Base-by-base conservation (phyloP, 2,888 invertebrate genomes). In the Amphipyra berbera region DNA sequence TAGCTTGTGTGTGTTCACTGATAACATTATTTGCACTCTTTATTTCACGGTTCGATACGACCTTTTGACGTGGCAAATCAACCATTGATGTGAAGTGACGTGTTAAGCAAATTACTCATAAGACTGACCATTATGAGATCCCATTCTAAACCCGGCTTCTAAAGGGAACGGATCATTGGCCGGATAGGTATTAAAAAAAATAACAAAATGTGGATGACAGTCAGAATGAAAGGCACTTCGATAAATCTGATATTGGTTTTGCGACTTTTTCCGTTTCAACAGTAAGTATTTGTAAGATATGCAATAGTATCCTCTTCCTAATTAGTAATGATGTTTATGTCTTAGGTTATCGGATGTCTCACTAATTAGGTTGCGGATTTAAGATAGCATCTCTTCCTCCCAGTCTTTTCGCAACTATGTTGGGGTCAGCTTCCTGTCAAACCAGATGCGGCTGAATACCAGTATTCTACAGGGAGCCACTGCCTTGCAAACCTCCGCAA, bases 21-120 rank as follows among this genome's bases (percentile, higher is more conserved):
- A 78, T 78, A 75, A 74, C 35, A 74, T 73, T 78, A 74, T 78
- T 78, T 72, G 42, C 68, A 76, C 74, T 76, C 63, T 68, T 74
- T 76, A 76, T 76, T 78, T 76, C 69, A 78, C 66, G 78, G 61
- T 69, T 66, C 49, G 66, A 57, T 65, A 66, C 58, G 55, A 27
- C 61, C 59, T 53, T 78, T 64, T 68, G 69, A 57, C 62, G 44
- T 57, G 41, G 45, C 53, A 58, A 60, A 41, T 62, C 68, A 68
- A 48, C 71, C 71, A 66, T 71, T 76, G 73, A 68, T 65, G 77
- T 73, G 75, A 60, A 70, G 57, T 75, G 73, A 73, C 63, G 75
- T 70, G 70, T 61, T 61, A 76, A 76, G 58, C 56, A 68, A 68
- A 76, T 70, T 63, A 66, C 55, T 70, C 30, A 30, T 30, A 58